Percentiles rank a stretch among this genome's conserved stretches.
phyloP scores from a whole-genome alignment of 2,888 invertebrate species.

The Macaria liturata region DNA sequence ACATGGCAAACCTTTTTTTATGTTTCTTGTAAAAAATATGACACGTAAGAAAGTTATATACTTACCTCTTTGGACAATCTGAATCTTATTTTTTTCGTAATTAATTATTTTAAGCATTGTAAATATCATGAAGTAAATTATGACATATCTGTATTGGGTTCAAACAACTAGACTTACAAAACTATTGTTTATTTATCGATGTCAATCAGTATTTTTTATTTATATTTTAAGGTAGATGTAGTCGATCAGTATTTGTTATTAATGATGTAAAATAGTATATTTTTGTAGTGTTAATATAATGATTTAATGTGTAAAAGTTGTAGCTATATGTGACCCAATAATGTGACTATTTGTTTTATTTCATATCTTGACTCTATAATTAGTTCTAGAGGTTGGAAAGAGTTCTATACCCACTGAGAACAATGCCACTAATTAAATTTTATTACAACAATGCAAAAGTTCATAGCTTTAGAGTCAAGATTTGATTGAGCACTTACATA shows the following conservation, averaged over 20 bases:
- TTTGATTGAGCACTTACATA: too few species aligned
- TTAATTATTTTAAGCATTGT: slow-evolving; percentile 43
- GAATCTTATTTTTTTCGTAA: too few species aligned
- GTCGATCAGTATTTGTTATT: slow-evolving; percentile 21
- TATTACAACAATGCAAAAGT: too few species aligned
- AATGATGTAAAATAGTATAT: slow-evolving; percentile 51
- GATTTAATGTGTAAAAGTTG: slow-evolving; percentile 11
- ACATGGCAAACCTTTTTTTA: too few species aligned
- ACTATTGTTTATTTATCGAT: slow-evolving; percentile 7
- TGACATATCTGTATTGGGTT: slow-evolving; percentile 68
- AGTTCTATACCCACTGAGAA: too few species aligned
- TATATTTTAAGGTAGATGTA: slow-evolving; percentile 13
- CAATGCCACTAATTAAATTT: too few species aligned
- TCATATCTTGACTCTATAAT: neutral
- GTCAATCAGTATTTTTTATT: slow-evolving; percentile 12
- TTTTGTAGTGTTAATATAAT: slow-evolving; percentile 56
- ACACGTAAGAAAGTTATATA: too few species aligned
- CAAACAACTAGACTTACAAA: slow-evolving; percentile 40
- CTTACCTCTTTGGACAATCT: too few species aligned
- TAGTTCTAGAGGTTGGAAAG: neutral
- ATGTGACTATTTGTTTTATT: neutral
- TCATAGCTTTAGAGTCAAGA: too few species aligned
- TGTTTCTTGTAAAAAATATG: too few species aligned
- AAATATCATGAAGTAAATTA: slow-evolving; percentile 61
- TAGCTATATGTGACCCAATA: neutral